A percentile compares a stretch with the other conserved stretches of the same genome.
These are phyloP conservation scores for Colinus virginianus DNA, from an alignment of 2,113 vertebrate genomes.

Conservation along the genomic window DNA sequence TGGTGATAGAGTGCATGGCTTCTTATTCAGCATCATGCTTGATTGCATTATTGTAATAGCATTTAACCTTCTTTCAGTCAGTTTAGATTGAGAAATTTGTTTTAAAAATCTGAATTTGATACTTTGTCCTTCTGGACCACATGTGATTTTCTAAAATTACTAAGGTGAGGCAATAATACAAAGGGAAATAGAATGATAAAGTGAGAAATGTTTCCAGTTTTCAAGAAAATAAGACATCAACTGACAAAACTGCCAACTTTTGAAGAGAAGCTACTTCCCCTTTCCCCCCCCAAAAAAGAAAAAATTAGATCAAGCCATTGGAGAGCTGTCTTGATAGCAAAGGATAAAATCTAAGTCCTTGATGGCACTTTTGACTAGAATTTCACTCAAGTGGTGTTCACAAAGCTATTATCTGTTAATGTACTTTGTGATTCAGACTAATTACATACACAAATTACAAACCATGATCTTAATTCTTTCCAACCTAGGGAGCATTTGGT, in stretches of 20 bases:
- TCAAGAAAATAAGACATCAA: neutral
- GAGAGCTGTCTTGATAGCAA: neutral
- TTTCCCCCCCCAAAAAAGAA: too few relatives aligned
- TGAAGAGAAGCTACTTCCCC: neutral
- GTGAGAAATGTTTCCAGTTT: neutral
- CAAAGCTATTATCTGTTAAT: neutral
- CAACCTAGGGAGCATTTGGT: neutral
- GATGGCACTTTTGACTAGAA: neutral
- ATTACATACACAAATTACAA: neutral
- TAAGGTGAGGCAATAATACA: neutral
- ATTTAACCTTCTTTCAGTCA: conserved; percentile 22
- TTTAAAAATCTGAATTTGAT: neutral
- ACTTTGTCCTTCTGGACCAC: neutral
- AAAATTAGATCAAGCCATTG: neutral
- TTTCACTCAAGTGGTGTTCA: neutral
- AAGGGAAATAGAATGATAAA: neutral
- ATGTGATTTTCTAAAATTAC: neutral
- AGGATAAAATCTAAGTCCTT: neutral
- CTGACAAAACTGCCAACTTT: neutral
- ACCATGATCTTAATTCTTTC: neutral
- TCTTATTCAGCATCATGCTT: conserved; percentile 36
- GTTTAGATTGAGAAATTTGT: neutral
- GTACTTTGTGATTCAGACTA: neutral
- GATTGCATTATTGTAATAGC: neutral
- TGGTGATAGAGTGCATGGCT: neutral